These are phyloP conservation scores for Malaclemys terrapin DNA, from an alignment of 2,113 vertebrate species.

Conservation along the genomic window DNA sequence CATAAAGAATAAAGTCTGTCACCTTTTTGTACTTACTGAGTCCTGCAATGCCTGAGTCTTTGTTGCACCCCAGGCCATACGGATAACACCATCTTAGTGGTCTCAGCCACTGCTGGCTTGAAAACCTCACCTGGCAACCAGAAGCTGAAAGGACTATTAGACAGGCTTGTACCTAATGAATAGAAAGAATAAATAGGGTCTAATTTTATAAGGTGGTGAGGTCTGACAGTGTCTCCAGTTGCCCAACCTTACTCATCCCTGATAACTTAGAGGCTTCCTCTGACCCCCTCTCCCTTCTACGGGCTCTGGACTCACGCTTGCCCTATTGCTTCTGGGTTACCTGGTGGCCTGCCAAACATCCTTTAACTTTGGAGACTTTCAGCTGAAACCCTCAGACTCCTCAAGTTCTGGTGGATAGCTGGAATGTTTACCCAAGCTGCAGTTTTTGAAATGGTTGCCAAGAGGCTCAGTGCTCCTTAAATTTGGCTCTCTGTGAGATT, in stretches of 20 bases:
- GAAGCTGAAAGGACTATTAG: neutral
- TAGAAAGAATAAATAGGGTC: neutral
- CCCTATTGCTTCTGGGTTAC: neutral
- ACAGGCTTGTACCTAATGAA: neutral
- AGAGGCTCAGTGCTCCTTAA: neutral
- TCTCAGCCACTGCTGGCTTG: rapidly evolving
- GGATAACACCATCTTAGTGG: neutral
- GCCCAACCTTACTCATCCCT: neutral
- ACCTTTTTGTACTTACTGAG: neutral
- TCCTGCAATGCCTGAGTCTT: neutral
- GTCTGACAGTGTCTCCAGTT: neutral
- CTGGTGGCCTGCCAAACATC: neutral
- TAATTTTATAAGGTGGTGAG: neutral
- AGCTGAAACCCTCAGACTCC: neutral
- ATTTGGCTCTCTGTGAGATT: neutral
- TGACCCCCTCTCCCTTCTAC: neutral
- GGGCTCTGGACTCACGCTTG: neutral
- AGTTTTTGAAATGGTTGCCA: neutral
- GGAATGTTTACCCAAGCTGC: neutral
- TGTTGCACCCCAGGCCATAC: neutral
- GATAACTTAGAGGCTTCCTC: neutral
- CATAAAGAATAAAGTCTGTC: neutral
- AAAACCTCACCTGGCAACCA: neutral
- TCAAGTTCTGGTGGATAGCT: neutral
- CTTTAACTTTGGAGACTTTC: neutral